These are phyloP conservation scores for Oncorhynchus mykiss DNA, from an alignment of 2,113 vertebrate genomes.

Conservation along the genomic window DNA sequence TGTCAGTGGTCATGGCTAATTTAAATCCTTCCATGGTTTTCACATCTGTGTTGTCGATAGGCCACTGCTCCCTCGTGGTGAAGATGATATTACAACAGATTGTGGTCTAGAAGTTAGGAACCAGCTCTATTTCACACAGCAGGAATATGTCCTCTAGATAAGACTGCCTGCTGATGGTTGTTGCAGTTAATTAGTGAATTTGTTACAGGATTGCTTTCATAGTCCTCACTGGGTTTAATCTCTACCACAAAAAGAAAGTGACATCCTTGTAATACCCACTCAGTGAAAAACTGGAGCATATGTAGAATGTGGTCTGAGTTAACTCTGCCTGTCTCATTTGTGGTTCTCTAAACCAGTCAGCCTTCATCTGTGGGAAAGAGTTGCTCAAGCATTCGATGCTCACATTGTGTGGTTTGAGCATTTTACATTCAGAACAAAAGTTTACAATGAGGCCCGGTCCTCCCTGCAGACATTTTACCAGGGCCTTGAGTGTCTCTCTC, in stretches of 20 bases:
- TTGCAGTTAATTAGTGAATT: conserved; percentile 30
- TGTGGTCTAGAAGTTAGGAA: conserved; percentile 34
- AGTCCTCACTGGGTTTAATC: conserved; percentile 40
- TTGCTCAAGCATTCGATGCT: conserved; percentile 53
- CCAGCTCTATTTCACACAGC: conserved; percentile 17
- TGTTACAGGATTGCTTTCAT: conserved; percentile 60
- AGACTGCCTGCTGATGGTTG: background rate
- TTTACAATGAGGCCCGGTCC: conserved; percentile 20
- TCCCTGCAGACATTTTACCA: conserved; percentile 32
- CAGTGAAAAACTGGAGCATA: conserved; percentile 53
- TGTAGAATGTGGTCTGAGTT: conserved; percentile 62
- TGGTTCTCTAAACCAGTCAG: conserved; percentile 58
- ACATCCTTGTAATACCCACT: conserved; percentile 29
- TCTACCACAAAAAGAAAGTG: conserved; percentile 35
- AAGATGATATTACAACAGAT: conserved; percentile 63
- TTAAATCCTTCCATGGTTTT: conserved; percentile 60
- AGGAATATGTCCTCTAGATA: conserved; percentile 28
- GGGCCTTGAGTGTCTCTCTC: conserved; percentile 34
- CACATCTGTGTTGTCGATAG: conserved; percentile 57
- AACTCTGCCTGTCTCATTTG: conserved; percentile 64
- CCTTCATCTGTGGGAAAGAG: conserved; percentile 12
- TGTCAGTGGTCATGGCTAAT: conserved; percentile 60
- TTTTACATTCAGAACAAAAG: conserved; percentile 51
- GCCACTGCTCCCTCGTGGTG: conserved; percentile 73
- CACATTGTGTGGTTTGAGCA: conserved; percentile 44